Percentiles rank a stretch among this genome's conserved stretches.
These are phyloP conservation scores for Philereme vetulata DNA, from an alignment of 2,888 invertebrate species.

Conservation along the genomic window DNA sequence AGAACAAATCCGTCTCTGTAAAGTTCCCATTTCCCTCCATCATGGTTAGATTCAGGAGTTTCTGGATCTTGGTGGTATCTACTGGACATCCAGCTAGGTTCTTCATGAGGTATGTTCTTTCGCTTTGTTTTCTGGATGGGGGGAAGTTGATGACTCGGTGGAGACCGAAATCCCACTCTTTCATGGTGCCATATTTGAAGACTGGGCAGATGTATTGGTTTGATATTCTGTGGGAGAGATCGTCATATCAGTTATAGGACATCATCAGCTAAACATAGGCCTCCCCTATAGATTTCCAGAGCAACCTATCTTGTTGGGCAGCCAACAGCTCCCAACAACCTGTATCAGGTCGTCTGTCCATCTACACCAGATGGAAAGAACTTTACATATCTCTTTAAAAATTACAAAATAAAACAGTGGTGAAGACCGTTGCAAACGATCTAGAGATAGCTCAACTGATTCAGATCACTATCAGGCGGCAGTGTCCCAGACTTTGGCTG, in stretches of 20 bases:
- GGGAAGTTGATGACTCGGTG: conserved; percentile 91
- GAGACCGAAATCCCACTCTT: conserved; percentile 93
- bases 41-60: conserved; percentile 86
- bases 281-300: too few relatives aligned
- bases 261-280: too few relatives aligned
- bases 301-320: too few relatives aligned
- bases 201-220: conserved; percentile 92
- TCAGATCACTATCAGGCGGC: too few relatives aligned
- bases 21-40: conserved; percentile 88
- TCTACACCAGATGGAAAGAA: too few relatives aligned
- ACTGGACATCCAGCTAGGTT: conserved; percentile 91
- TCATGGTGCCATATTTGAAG: conserved; percentile 90
- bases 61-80: conserved; percentile 87
- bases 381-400: too few relatives aligned
- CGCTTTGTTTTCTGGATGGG: conserved; percentile 87
- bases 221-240: conserved; percentile 83
- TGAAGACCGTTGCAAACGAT: too few relatives aligned
- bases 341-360: too few relatives aligned
- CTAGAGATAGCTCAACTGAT: too few relatives aligned
- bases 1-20: conserved; percentile 89
- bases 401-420: too few relatives aligned
- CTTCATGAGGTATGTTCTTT: conserved; percentile 90
- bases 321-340: too few relatives aligned
- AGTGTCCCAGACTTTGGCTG: too few relatives aligned
- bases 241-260: not conserved